A percentile compares a stretch with the other conserved stretches of the same genome.
Conservation (phyloP, 1,140 invertebrate species). For the Protaetia brevitarsis region DNA sequence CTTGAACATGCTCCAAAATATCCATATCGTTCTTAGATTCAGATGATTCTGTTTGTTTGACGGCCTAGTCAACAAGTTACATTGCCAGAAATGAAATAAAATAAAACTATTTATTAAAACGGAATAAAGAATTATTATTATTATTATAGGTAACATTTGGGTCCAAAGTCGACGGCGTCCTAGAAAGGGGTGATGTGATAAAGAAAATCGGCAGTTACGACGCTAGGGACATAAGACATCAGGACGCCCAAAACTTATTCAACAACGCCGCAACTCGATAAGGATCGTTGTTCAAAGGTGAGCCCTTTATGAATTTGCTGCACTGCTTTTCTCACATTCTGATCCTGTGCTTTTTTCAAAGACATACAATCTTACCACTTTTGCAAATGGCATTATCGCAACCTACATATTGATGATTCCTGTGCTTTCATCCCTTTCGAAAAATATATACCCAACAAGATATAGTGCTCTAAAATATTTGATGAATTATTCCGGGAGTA, state of each 20-base stretch:
- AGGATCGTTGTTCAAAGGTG: slow-evolving; percentile 65
- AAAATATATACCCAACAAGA: no score
- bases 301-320: background rate
- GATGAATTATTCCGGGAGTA: no score
- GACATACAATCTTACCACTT: background rate
- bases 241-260: slow-evolving; percentile 87
- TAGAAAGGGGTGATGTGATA: slow-evolving; percentile 85
- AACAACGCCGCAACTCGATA: slow-evolving; percentile 69
- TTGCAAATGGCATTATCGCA: background rate
- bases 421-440: background rate
- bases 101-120: no score
- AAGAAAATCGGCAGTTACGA: slow-evolving; percentile 86
- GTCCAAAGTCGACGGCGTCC: slow-evolving; percentile 74
- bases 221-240: slow-evolving; percentile 78
- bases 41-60: no score
- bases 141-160: slow-evolving; percentile 63
- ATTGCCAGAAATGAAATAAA: no score
- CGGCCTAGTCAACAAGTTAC: no score
- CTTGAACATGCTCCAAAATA: no score
- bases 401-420: background rate
- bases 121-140: no score
- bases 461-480: no score
- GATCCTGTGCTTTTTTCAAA: slow-evolving; percentile 20
- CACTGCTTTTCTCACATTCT: slow-evolving; percentile 30
- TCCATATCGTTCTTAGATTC: no score